These are phyloP conservation scores for Thryonomys swinderianus DNA, from an alignment of 2,113 vertebrate genomes.

Conservation along the genomic window DNA sequence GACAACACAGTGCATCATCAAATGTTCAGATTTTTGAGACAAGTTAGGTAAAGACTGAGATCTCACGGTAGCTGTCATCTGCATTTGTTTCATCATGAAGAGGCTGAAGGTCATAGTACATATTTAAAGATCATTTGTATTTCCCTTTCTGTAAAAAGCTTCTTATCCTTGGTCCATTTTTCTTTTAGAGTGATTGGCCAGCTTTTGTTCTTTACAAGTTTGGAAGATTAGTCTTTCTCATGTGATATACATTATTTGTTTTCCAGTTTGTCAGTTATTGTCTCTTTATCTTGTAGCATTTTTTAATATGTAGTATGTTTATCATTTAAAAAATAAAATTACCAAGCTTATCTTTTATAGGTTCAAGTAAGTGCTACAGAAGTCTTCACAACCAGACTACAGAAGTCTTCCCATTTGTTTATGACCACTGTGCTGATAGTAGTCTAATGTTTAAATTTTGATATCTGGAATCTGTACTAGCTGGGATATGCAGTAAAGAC, in stretches of 20 bases:
- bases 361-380: not conserved
- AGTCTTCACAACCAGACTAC: not conserved
- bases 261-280: not conserved
- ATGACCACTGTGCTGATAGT: not conserved
- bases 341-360: not conserved
- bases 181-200: not conserved
- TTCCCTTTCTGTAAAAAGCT: not conserved
- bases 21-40: not conserved
- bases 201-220: constrained; percentile 11
- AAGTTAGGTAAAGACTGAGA: not conserved
- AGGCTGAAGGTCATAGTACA: not conserved
- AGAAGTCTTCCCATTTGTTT: not conserved
- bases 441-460: not conserved
- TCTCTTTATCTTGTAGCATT: not conserved
- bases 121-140: not conserved
- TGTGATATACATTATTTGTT: not conserved
- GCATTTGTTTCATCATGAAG: not conserved
- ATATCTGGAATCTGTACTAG: not conserved
- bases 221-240: not conserved
- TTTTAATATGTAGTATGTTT: constrained; percentile 1
- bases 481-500: not conserved
- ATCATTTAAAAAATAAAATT: constrained; percentile 23
- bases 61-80: not conserved
- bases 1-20: not conserved
- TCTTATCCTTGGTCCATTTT: not conserved